A percentile compares a stretch with the other conserved stretches of the same genome.
Conservation (phyloP, 2,113 vertebrate species). For the Trochalopteron elliotii region DNA sequence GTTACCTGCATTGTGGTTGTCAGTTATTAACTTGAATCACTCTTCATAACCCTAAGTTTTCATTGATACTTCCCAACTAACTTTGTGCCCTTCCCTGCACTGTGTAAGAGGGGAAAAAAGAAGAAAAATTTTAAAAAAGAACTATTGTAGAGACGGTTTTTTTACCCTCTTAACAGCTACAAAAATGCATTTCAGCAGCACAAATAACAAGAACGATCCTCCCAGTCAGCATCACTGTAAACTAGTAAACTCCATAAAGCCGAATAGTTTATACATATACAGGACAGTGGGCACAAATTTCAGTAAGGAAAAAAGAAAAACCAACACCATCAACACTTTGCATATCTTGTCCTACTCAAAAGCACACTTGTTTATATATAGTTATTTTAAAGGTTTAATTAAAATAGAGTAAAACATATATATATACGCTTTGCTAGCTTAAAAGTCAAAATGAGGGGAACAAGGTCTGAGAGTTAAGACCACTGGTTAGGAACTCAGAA, state of each 20-base stretch:
- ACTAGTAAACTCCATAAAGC: neutral
- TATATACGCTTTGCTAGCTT: neutral
- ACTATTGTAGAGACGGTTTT: rapidly evolving
- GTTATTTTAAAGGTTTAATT: neutral
- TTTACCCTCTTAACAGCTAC: neutral
- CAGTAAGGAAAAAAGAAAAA: neutral
- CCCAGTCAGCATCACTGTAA: neutral
- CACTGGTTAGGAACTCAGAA: neutral
- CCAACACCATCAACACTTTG: rapidly evolving
- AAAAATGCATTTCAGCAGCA: neutral
- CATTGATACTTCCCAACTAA: neutral
- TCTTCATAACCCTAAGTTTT: neutral
- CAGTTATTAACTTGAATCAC: neutral
- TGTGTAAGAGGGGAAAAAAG: rapidly evolving
- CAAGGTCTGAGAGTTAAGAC: neutral
- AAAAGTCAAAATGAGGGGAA: neutral
- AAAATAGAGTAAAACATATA: neutral
- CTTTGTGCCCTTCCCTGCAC: neutral
- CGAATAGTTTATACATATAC: neutral
- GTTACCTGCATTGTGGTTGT: neutral
- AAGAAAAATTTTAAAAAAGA: neutral
- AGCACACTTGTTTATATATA: neutral
- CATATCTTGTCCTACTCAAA: neutral
- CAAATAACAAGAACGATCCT: neutral
- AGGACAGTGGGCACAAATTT: neutral